A percentile compares a stretch with the other conserved stretches of the same genome.
phyloP scores from a whole-genome alignment of 1,140 invertebrate genomes.

The Solenopsis invicta region DNA sequence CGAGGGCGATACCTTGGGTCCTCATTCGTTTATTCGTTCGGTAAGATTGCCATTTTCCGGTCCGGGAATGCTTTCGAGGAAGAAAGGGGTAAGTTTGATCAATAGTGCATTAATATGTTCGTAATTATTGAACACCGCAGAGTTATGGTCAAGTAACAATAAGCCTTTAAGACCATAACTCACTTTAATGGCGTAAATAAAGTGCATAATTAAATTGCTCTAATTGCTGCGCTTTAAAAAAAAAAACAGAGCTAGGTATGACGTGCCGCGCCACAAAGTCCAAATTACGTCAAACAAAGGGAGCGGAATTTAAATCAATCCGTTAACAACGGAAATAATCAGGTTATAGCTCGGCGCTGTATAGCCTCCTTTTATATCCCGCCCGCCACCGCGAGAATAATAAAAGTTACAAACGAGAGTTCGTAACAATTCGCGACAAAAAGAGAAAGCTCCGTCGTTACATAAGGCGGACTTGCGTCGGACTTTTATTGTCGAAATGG shows the following conservation, averaged over 20 bases:
- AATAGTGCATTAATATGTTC: conserved; percentile 4
- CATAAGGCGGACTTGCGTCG: neutral
- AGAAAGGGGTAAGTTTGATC: conserved; percentile 29
- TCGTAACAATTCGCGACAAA: conserved; percentile 23
- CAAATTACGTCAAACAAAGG: neutral
- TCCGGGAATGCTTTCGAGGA: neutral
- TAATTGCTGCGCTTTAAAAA: neutral
- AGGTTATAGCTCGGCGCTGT: neutral
- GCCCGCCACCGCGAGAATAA: neutral
- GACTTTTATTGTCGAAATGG: conserved; percentile 13
- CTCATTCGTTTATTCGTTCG: neutral
- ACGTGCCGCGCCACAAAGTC: neutral
- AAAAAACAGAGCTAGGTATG: neutral
- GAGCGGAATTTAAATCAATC: neutral
- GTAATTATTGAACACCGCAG: conserved; percentile 17
- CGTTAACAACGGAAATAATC: conserved; percentile 4
- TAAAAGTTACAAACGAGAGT: conserved; percentile 37
- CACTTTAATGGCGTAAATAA: neutral
- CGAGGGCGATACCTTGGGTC: neutral
- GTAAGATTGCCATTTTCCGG: conserved; percentile 15
- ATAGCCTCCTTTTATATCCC: neutral
- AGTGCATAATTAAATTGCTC: neutral
- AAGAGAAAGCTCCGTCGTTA: neutral
- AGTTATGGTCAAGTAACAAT: conserved; percentile 28
- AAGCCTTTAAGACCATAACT: neutral